Base-by-base conservation (phyloP, 2,888 invertebrate genomes). In the Andrena camellia region DNA sequence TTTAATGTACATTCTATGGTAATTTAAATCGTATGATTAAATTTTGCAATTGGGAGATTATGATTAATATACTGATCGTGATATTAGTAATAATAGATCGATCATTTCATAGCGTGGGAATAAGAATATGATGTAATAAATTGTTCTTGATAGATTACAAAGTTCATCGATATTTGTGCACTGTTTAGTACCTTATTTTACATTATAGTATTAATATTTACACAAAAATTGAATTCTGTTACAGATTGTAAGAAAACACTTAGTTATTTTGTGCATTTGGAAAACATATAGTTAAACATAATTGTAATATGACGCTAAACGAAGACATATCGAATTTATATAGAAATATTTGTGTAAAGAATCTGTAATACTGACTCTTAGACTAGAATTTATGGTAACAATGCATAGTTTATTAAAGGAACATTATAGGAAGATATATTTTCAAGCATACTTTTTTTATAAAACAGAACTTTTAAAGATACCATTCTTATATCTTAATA, bases 311-410 rank as follows among this genome's bases (percentile, higher is more conserved):
- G 0, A 68, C 10, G 10, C 35, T 29, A 77, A 71, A 67, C 31
- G 17, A 67, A 76, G 20, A 26, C 33, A 31, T 54, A 62, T 20
- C 0, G 52, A 77, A n/a, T 42, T 20, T 67, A 62, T 29, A 50
- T 42, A 17, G 66, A 42, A 69, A 42, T 42, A 66, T 66, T 23
- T 42, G 17, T 20, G 23, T 48, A 50, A 13, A 60, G 5, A 50
- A 10, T 8, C 13, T 70, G 1, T 78, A 81, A 79, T 71, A 67
- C 79, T 81, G 80, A 48, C 7, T 72, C 57, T 57, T 72, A 52
- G 81, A 81, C 81, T 79, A 81, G 63, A 79, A 42, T 71, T 54
- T 42, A 54, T 64, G 59, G 10, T 72, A 63, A 67, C 13, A 29
- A 60, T 50, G 29, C 42, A 67, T 8, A 35, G 26, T 5, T 50